Evolutionary conservation across 2,797 vertebrate species (phyloP), one percentile per base, ranked within the genome.

Genomic region (Coluber constrictor): DNA sequence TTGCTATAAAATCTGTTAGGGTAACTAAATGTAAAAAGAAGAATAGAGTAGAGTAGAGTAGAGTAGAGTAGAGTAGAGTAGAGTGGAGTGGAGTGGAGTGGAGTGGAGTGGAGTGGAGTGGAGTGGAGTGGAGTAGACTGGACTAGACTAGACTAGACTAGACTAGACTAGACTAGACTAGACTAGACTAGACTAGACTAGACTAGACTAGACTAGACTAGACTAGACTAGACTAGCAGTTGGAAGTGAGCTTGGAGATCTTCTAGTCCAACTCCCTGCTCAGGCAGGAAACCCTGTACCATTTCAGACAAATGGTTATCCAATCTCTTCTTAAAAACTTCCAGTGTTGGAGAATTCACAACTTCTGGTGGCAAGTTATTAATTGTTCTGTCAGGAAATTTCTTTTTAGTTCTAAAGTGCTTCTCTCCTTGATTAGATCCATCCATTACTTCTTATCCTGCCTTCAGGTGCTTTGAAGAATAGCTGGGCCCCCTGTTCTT

Each of bases 101-200:
- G 57, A 7, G 6, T 60, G 23, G 57, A 2, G 0, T 54, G 11
- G 54, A 2, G 1, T 54, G 11, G 12, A 4, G 0, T 56, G 15
- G 55, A 4, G 1, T 8, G 7, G 47, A 1, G 1, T 8, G 7
- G 47, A 1, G 1, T 37, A 2, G 37, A 37, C 37, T 37, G 2
- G 37, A 37, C 3, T 16, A 15, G 15, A 56, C 3, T 5, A 7
- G 56, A 56, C 3, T 1, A 16, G 56, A 55, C 10, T 3, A 70
- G 29, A 90, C 2, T 2, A 23, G 57, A 60, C 0, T 1, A 16
- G 15, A 56, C 0, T 16, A 7, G 55, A 56, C 1, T 4, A 16
- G 55, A 60, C 0, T 13, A 56, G 55, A 56, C 15, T 13, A 56
- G 15, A 57, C 18, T 18, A 57, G 56, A 57, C 18, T 18, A 57